Conservation (phyloP, 2,113 vertebrate species). For the Thomomys bottae region DNA sequence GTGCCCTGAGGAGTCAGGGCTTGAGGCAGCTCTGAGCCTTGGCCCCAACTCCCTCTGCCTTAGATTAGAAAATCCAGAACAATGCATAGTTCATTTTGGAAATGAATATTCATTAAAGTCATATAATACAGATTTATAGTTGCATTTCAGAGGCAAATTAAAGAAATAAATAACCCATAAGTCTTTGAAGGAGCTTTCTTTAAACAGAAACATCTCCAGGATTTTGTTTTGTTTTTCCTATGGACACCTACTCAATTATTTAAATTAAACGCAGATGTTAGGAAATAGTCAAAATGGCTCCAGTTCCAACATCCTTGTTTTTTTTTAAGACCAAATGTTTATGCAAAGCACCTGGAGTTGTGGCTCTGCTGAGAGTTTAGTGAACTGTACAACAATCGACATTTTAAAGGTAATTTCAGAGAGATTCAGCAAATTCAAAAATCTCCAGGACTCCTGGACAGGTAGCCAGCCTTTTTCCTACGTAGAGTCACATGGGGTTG, state of each 20-base stretch:
- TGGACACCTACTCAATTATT: neutral
- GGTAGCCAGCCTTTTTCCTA: neutral
- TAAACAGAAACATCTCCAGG: neutral
- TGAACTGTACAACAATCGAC: neutral
- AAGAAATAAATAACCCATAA: constrained; percentile 45
- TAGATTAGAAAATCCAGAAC: neutral
- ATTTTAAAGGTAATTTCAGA: neutral
- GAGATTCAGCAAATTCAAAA: neutral
- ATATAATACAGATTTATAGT: constrained; percentile 3
- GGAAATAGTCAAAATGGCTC: neutral
- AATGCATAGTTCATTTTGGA: neutral
- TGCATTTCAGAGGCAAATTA: constrained; percentile 35
- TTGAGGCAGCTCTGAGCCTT: too few species aligned
- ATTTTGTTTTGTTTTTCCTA: neutral
- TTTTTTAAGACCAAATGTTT: neutral
- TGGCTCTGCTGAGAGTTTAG: neutral
- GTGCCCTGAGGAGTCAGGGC: neutral
- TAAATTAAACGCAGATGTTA: neutral
- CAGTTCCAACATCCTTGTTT: neutral
- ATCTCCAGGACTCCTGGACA: neutral
- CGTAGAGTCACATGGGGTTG: neutral
- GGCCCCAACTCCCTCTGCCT: neutral
- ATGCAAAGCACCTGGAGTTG: neutral
- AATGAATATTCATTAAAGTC: constrained; percentile 49
- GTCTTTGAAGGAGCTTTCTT: neutral